Conservation (phyloP, 2,797 vertebrate species). For the Scolopax rusticola region DNA sequence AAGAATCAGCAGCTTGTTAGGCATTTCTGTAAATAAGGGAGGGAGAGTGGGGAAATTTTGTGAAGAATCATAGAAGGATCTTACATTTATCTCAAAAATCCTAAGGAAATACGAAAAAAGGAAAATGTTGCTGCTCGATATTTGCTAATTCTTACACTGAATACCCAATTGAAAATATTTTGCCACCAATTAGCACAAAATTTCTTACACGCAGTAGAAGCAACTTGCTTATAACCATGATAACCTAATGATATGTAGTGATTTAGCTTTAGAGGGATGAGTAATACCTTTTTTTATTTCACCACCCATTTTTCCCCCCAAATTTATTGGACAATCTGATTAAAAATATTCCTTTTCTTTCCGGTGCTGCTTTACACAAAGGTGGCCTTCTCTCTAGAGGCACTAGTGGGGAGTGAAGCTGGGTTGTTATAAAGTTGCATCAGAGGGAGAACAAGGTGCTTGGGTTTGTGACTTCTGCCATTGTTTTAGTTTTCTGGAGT, state of each 20-base stretch:
- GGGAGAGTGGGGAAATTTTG: not conserved
- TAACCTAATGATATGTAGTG: not conserved
- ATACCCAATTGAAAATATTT: not conserved
- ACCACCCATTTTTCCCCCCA: not conserved
- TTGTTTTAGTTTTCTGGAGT: not conserved
- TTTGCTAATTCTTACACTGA: not conserved
- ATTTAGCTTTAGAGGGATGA: not conserved
- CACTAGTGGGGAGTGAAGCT: not conserved
- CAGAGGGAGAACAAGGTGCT: not conserved
- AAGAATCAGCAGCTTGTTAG: not conserved
- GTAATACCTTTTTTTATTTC: not conserved
- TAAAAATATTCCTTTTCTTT: not conserved
- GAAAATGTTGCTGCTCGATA: not conserved
- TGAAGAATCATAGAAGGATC: not conserved
- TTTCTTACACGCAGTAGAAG: not conserved
- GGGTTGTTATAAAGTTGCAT: not conserved
- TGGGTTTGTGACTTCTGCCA: not conserved
- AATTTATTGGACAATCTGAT: not conserved
- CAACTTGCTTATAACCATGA: not conserved
- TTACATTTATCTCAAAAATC: not conserved
- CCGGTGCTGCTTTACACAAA: not conserved
- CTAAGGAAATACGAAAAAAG: not conserved
- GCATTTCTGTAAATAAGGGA: not conserved
- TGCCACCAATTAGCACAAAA: not conserved
- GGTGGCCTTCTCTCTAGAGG: not conserved